A percentile compares a stretch with the other conserved stretches of the same genome.
Evolutionary conservation across 2,113 vertebrate species (phyloP).

Genomic region (Arenaria interpres): DNA sequence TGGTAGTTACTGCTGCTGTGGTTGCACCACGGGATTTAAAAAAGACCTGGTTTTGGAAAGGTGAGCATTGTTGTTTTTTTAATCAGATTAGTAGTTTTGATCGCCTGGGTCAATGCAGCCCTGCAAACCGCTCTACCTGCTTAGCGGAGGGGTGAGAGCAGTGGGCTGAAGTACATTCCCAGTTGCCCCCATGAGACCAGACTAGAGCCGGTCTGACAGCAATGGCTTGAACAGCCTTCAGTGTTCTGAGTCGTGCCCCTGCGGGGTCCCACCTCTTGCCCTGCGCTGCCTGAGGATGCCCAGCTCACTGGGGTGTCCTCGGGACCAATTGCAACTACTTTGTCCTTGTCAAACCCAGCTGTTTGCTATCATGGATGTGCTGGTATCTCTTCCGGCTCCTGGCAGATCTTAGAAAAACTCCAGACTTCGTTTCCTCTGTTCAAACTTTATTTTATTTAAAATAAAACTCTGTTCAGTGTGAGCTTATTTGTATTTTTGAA

Average conservation of each 20-base stretch:
- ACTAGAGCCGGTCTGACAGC: background rate
- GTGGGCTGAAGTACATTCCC: background rate
- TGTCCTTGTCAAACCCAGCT: background rate
- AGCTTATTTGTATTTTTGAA: background rate
- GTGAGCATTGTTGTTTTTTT: too few relatives aligned
- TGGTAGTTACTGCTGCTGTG: accelerated
- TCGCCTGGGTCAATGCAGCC: background rate
- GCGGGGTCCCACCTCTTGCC: accelerated
- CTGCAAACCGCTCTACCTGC: background rate
- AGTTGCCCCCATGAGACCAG: background rate
- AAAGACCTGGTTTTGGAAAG: background rate
- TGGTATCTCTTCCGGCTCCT: background rate
- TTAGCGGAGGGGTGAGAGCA: background rate
- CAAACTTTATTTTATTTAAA: background rate
- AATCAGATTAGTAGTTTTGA: background rate
- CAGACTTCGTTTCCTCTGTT: background rate
- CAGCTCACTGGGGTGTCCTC: background rate
- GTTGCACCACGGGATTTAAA: background rate
- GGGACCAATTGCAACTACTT: background rate
- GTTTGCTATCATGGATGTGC: background rate
- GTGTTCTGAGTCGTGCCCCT: background rate
- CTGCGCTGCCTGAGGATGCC: accelerated
- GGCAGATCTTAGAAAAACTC: background rate
- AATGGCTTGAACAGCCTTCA: accelerated
- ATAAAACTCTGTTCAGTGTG: background rate